phyloP scores from a whole-genome alignment of 2,113 vertebrate genomes.

The Sclerurus mexicanus region DNA sequence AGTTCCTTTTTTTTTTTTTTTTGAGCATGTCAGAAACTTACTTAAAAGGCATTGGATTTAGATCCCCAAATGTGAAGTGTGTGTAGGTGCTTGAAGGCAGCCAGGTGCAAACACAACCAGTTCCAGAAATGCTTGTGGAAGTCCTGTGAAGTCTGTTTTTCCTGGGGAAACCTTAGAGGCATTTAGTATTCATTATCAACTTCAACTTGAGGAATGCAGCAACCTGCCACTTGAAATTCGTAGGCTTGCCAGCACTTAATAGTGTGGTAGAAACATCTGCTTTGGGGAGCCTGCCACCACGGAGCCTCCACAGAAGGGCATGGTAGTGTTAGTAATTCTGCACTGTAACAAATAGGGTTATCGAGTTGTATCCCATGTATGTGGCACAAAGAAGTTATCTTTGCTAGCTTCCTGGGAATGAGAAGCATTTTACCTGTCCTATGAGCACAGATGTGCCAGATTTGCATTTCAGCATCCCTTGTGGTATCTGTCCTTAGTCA shows the following conservation, averaged over 20 bases:
- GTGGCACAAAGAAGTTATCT: background rate
- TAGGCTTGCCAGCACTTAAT: background rate
- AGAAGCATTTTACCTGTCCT: background rate
- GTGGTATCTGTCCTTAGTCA: background rate
- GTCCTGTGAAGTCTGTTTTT: background rate
- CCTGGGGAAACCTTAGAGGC: background rate
- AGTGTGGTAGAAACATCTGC: background rate
- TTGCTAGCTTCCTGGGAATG: background rate
- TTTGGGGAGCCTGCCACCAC: background rate
- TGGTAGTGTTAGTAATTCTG: background rate
- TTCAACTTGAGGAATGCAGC: background rate
- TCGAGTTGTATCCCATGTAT: background rate
- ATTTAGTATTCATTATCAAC: background rate
- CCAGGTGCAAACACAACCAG: background rate
- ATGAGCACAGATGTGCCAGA: too few species aligned
- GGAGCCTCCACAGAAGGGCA: background rate
- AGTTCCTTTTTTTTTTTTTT: background rate
- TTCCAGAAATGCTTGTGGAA: background rate
- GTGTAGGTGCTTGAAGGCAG: fast-evolving
- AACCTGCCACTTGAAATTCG: background rate
- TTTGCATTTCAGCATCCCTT: background rate
- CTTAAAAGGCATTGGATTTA: background rate
- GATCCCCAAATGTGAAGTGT: background rate
- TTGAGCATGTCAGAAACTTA: background rate
- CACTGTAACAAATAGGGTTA: background rate